Base-by-base conservation (phyloP, 2,888 invertebrate genomes). In the Proisotoma minuta region DNA sequence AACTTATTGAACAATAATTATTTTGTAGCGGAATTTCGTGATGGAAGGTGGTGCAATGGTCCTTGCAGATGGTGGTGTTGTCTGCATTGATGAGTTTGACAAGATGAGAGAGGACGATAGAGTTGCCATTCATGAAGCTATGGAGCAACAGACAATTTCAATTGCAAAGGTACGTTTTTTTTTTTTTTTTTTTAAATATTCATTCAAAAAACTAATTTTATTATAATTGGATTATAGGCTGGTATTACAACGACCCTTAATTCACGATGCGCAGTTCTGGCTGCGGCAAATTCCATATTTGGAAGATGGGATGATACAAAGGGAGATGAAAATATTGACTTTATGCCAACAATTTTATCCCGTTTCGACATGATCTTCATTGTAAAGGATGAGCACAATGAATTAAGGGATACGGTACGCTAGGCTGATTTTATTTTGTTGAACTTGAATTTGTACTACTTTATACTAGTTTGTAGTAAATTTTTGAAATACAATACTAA, bases 1-100 rank as follows among this genome's bases (percentile, higher is more conserved):
- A 12, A 10, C 22, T 18, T 29, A 4, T 26, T 28, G 27, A 10
- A 28, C 34, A 34, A 34, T 34, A 34, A 34, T 34, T 34, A 58
- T 27, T 62, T 77, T 77, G 15, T 76, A 93, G 91, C 84, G 93
- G 49, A 95, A 92, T 78, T 97, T 96, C 79, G 87, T 97, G 3
- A 92, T 97, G 91, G 97, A 97, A 80, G 97, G 99, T 12, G 99
- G 99, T 10, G 99, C 99, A 1, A 99, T 99, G 99, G 99, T 99
- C 24, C 80, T 99, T 39, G 99, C 98, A 0, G 99, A 99, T 79
- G 98, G 98, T 2, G 99, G 99, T 27, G 96, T 98, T 1, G 98
- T 99, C 1, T 99, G 99, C 78, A 99, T 99, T 77, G 99, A 99
- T 78, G 99, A 99, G 80, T 99, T 99, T 78, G 98, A 99, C 79